These are phyloP conservation scores for Dissostichus mawsoni DNA, from an alignment of 2,113 vertebrate genomes.

Conservation along the genomic window DNA sequence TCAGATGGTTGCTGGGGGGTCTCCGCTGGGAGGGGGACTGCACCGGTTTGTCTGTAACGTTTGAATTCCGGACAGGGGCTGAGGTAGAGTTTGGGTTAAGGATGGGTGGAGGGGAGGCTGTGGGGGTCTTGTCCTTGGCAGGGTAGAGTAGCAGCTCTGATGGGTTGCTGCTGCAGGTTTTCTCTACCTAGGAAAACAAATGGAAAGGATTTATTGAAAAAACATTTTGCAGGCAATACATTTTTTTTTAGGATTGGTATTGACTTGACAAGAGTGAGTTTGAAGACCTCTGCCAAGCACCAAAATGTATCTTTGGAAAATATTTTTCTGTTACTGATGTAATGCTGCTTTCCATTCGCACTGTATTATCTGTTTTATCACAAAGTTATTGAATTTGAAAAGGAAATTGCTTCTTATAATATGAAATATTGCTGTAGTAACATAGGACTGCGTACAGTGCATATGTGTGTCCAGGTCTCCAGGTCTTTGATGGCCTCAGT, in stretches of 20 bases:
- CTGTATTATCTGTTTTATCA: not conserved
- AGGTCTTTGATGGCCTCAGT: constrained; percentile 86
- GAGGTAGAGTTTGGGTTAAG: constrained; percentile 21
- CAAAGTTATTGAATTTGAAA: not conserved
- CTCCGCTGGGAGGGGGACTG: constrained; percentile 51
- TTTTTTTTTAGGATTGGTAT: not conserved
- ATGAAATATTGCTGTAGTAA: not conserved
- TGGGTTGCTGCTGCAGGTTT: constrained; percentile 86
- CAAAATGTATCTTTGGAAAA: too few species aligned
- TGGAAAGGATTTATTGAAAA: not conserved
- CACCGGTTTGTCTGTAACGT: constrained; percentile 29
- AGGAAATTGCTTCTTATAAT: not conserved
- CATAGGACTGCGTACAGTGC: constrained; percentile 82
- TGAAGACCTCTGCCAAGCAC: not conserved
- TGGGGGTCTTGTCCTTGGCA: constrained; percentile 71
- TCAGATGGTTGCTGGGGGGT: constrained; percentile 17
- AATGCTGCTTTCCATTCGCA: not conserved
- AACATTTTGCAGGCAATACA: not conserved
- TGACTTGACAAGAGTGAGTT: not conserved
- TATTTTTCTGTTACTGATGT: not conserved
- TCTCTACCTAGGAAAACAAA: constrained; percentile 86
- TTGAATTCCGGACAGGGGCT: constrained; percentile 5
- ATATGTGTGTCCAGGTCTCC: constrained; percentile 91
- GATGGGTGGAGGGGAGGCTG: constrained; percentile 29
- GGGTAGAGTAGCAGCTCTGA: constrained; percentile 91